Base-by-base conservation (phyloP, 2,888 invertebrate genomes). In the Julus scanicus region DNA sequence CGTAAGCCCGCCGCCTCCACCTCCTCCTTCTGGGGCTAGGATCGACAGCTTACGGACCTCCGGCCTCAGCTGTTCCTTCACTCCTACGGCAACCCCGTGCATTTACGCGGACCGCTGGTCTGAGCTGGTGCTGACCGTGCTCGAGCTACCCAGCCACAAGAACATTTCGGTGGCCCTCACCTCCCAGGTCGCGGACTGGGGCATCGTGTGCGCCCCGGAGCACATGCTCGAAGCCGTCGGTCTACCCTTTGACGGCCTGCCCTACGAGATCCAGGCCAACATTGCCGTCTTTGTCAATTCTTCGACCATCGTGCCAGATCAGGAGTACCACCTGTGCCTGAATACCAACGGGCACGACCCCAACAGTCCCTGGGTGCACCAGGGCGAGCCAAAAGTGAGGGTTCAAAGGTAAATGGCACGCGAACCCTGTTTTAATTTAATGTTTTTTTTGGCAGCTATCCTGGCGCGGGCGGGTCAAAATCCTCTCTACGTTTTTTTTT, bases 121-220 rank as follows among this genome's bases (percentile, higher is more conserved):
- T 37, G 84, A 84, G 1, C 44, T 84, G 84, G 84, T 84, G 15
- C 13, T 84, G 37, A 84, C 84, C 84, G 84, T 84, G 84, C 40
- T 6, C 15, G n/a, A 84, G 37, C 39, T 84, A 6, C 84, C 44
- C 15, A 39, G n/a, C 84, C 84, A 84, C 84, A 63, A n/a, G 57
- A 39, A 29, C 84, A 17, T 84, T 2, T 1, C 13, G 3, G 84
- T n/a, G 20, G 84, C 84, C 17, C 37, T 84, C 15, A 84, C 84
- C 84, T 17, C 84, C 15, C 84, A 84, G 37, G 20, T 17, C 17
- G 13, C 84, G 84, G 29, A 15, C 44, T 4, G 15, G 17, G 84
- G 39, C 20, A 29, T 17, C 37, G 6, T 37, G 40, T 84, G 84
- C 44, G 2, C 5, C 15, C 84, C 84, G 2, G 84, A 39, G 15